phyloP scores from a whole-genome alignment of 2,113 vertebrate genomes.

The Callocephalon fimbriatum region DNA sequence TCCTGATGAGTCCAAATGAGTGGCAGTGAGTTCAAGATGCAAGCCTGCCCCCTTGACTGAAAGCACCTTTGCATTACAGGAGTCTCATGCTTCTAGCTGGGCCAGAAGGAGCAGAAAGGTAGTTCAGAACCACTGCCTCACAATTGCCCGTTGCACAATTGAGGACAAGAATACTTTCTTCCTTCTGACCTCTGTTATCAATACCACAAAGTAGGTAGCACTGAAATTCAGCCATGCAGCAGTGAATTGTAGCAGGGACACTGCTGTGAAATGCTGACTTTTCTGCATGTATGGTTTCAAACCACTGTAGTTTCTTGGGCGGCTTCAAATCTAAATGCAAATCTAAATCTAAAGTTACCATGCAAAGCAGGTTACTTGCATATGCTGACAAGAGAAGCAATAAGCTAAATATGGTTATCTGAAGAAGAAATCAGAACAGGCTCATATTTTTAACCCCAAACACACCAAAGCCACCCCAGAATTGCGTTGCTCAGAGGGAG shows the following conservation, averaged over 20 bases:
- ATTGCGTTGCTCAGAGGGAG: neutral
- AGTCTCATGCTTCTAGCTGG: neutral
- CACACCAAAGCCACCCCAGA: neutral
- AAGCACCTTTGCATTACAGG: neutral
- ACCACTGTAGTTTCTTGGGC: neutral
- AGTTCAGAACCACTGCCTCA: neutral
- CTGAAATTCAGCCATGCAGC: neutral
- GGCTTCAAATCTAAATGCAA: neutral
- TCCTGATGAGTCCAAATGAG: fast-evolving
- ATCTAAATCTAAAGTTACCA: neutral
- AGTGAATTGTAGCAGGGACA: neutral
- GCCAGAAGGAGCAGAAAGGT: neutral
- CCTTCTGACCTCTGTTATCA: neutral
- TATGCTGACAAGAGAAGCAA: neutral
- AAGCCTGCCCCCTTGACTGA: neutral
- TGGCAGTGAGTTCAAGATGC: neutral
- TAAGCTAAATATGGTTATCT: neutral
- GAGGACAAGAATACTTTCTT: neutral
- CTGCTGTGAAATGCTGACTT: neutral
- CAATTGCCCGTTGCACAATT: fast-evolving
- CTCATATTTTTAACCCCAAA: neutral
- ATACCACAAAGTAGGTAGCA: neutral
- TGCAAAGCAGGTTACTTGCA: neutral
- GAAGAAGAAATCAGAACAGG: neutral
- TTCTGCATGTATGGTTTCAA: neutral